Conservation (phyloP, 2,113 vertebrate species). For the Tinamus guttatus region DNA sequence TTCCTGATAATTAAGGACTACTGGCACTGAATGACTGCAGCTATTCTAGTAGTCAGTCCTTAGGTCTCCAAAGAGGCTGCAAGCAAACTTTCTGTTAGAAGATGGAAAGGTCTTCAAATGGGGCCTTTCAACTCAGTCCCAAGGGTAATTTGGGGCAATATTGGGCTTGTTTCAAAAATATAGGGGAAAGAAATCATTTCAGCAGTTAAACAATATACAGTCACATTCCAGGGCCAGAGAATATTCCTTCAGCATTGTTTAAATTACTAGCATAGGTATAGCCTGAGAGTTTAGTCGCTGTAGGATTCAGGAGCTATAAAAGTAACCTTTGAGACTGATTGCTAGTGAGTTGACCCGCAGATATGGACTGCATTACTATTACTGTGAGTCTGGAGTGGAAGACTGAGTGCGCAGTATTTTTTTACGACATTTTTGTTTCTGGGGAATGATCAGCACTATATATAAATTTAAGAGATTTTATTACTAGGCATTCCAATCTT, state of each 20-base stretch:
- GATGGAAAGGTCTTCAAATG: background rate
- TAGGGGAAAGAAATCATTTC: background rate
- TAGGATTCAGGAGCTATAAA: background rate
- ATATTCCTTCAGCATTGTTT: background rate
- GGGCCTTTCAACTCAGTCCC: background rate
- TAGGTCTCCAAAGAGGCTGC: background rate
- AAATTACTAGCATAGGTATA: background rate
- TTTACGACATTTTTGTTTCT: background rate
- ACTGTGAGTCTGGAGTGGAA: background rate
- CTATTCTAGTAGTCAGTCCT: background rate
- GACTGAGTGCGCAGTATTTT: background rate
- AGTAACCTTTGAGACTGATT: background rate
- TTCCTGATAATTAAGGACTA: background rate
- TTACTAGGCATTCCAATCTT: background rate
- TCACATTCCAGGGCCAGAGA: background rate
- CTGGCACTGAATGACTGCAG: background rate
- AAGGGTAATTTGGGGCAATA: background rate
- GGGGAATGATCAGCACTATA: background rate
- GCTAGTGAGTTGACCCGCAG: background rate
- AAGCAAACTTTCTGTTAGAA: background rate
- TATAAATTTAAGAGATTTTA: background rate
- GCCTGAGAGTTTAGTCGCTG: background rate
- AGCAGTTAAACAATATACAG: background rate
- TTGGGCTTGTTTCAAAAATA: background rate
- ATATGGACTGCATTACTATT: background rate